These are phyloP conservation scores for Chaetodon trifascialis DNA, from an alignment of 2,113 vertebrate species.

Conservation along the genomic window DNA sequence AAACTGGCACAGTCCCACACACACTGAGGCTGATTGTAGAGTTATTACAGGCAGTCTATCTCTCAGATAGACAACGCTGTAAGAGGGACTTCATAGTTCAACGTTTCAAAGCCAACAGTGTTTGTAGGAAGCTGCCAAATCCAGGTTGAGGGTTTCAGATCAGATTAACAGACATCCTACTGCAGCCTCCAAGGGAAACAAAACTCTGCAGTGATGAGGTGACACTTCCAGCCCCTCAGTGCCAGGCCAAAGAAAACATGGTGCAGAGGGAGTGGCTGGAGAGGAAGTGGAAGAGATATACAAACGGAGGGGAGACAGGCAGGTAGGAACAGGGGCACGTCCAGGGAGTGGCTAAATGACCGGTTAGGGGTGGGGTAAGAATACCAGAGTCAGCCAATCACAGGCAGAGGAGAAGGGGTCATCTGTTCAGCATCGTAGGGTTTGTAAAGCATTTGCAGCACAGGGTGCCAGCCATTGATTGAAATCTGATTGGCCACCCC, in stretches of 20 bases:
- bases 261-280: conserved; percentile 18
- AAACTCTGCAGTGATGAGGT: conserved; percentile 78
- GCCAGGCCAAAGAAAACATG: conserved; percentile 75
- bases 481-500: too few relatives aligned
- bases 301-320: conserved; percentile 19
- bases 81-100: conserved; percentile 33
- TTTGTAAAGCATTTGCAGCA: too few relatives aligned
- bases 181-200: conserved; percentile 76
- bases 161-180: conserved; percentile 79
- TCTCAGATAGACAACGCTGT: conserved; percentile 55
- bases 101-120: conserved; percentile 55
- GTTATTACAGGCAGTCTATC: conserved; percentile 62
- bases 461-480: too few relatives aligned
- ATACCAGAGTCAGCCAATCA: too few relatives aligned
- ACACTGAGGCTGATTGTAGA: conserved; percentile 43
- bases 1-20: conserved; percentile 47
- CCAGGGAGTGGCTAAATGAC: too few relatives aligned
- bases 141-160: conserved; percentile 75
- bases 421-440: too few relatives aligned
- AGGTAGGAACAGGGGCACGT: background rate
- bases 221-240: conserved; percentile 76
- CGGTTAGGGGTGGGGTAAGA: too few relatives aligned
- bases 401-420: too few relatives aligned
- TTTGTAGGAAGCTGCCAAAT: conserved; percentile 72
- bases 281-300: conserved; percentile 52